Evolutionary conservation across 2,797 vertebrate genomes (phyloP).

Genomic region (Protosalanx chinensis): DNA sequence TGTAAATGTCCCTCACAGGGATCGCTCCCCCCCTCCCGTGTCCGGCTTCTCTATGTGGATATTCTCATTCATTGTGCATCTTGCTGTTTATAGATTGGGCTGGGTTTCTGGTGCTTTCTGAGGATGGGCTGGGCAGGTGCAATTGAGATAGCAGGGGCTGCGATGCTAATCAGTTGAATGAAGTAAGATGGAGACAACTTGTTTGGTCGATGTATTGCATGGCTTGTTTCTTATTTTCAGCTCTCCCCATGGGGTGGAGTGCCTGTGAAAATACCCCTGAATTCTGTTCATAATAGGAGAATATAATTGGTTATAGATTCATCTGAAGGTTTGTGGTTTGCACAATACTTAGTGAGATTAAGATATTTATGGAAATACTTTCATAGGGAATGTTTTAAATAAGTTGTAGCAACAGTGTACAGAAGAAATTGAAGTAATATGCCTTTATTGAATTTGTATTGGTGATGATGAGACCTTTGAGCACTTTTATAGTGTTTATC

Average conservation of each 20-base stretch:
- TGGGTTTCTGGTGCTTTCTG: not conserved
- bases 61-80: constrained; percentile 22
- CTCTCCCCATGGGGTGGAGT: constrained; percentile 62
- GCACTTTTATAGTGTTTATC: no score
- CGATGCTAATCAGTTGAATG: constrained; percentile 9
- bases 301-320: constrained; percentile 71
- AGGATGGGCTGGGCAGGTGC: not conserved
- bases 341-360: constrained; percentile 5
- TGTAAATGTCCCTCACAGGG: constrained; percentile 60
- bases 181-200: constrained; percentile 42
- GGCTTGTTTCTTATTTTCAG: constrained; percentile 23
- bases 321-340: constrained; percentile 61
- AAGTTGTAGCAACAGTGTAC: not conserved
- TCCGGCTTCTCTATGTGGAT: constrained; percentile 57
- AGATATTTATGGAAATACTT: not conserved
- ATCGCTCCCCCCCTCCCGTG: constrained; percentile 39
- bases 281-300: constrained; percentile 66
- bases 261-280: constrained; percentile 62
- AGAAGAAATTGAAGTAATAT: no score
- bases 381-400: not conserved
- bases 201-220: constrained; percentile 43
- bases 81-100: constrained; percentile 18
- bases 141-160: constrained; percentile 2
- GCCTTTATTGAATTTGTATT: no score
- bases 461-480: no score